Evolutionary conservation across 2,888 invertebrate genomes (phyloP), one percentile per base, ranked within the genome.

Genomic region (Epinotia ramella): DNA sequence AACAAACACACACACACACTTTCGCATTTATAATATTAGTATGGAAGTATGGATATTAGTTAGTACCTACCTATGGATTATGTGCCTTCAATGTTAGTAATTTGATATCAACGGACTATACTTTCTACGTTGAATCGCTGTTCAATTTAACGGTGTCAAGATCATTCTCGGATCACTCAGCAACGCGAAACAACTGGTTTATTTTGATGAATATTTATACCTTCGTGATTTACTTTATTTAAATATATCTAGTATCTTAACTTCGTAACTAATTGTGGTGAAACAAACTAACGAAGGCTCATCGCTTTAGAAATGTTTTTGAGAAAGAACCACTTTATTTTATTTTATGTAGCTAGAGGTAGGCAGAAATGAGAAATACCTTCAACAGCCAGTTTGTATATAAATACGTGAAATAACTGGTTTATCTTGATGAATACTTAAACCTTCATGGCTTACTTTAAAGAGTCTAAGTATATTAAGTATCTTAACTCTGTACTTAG

Each of bases 181-280:
- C 18, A 5, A 53, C 18, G 67, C 67, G 57, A 67, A 67, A 40
- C 13, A 18, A 67, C 67, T 67, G 33, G 56, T 66, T 64, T 66
- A 28, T 67, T 67, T 67, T 67, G 18, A 67, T 57, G 67, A 57
- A 67, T 57, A 40, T 33, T 57, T 67, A 57, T 57, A 57, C 67
- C 57, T 67, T 67, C 57, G 12, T 20, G 13, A 12, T 2, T 56
- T 57, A 20, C 13, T 20, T 2, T 2, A 66, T 44, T 13, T 57
- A 20, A 40, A 40, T 40, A 67, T 49, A 28, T 12, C 3, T 12
- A 57, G 57, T 67, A 56, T 40, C 57, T 67, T 56, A 13, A 67
- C 40, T 24, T 56, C 20, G 40, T 40, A 9, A 40, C 2, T 9
- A 33, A 33, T 2, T 40, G 7, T 9, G 40, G 9, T 40, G 7